Percentiles rank a stretch among this genome's conserved stretches.
Conservation (phyloP, 2,888 invertebrate species). For the Ornithoptera priamus region DNA sequence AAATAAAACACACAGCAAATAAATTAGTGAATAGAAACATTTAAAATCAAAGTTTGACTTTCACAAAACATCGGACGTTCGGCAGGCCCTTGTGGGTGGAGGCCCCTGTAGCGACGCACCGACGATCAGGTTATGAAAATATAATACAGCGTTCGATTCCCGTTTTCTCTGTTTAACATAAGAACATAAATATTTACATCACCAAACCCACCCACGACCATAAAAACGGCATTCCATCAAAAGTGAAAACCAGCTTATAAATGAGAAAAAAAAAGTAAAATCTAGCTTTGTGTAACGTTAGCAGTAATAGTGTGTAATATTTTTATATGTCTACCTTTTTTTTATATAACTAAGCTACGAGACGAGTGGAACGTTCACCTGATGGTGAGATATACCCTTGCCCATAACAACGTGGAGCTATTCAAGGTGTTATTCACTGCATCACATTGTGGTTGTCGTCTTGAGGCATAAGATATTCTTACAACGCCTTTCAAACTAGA, state of each 20-base stretch:
- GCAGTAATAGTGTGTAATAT: too few species aligned
- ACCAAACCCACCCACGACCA: conserved; percentile 9
- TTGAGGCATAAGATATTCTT: too few species aligned
- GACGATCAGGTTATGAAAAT: conserved; percentile 22
- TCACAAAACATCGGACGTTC: not conserved
- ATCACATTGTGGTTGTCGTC: too few species aligned
- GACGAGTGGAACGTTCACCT: too few species aligned
- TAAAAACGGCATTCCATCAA: conserved; percentile 10
- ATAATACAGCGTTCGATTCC: conserved; percentile 9
- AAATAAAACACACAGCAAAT: too few species aligned
- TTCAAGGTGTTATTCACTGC: too few species aligned
- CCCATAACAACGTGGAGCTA: too few species aligned
- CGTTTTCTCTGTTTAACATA: conserved; percentile 26
- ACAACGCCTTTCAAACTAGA: too few species aligned
- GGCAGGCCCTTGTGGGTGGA: conserved; percentile 8
- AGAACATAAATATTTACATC: conserved; percentile 23
- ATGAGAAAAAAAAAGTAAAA: conserved; percentile 11
- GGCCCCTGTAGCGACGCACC: not conserved
- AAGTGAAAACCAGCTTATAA: conserved; percentile 20
- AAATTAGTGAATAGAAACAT: not conserved
- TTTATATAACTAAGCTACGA: too few species aligned
- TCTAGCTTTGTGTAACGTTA: not conserved
- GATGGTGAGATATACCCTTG: too few species aligned
- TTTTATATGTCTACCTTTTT: too few species aligned
- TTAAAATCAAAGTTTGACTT: conserved; percentile 5